phyloP scores from a whole-genome alignment of 2,888 invertebrate species.

The Galeruca laticollis region DNA sequence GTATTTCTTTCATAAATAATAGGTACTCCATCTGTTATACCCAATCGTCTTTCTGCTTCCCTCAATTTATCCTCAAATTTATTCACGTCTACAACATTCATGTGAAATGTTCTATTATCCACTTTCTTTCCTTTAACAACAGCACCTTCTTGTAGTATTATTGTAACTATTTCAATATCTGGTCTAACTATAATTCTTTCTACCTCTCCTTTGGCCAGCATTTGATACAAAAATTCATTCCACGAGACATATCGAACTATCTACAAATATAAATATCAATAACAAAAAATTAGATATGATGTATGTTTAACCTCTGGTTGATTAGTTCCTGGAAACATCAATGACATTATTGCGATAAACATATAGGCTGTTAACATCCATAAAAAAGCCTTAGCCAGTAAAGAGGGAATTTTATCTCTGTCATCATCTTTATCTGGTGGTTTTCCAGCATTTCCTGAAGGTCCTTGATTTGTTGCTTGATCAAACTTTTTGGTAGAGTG shows the following conservation, averaged over 20 bases:
- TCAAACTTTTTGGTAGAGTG: slow-evolving; percentile 53
- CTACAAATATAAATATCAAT: slow-evolving; percentile 61
- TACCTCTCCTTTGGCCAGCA: slow-evolving; percentile 95
- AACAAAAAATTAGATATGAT: neutral
- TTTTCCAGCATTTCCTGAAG: slow-evolving; percentile 51
- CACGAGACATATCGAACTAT: slow-evolving; percentile 87
- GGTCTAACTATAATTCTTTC: slow-evolving; percentile 87
- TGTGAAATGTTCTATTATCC: slow-evolving; percentile 78
- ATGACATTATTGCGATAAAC: slow-evolving; percentile 78
- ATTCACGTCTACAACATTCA: slow-evolving; percentile 87
- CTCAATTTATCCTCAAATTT: slow-evolving; percentile 92
- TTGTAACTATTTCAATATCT: slow-evolving; percentile 86
- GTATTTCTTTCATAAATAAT: slow-evolving; percentile 86
- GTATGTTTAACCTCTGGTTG: slow-evolving; percentile 76
- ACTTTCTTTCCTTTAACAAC: slow-evolving; percentile 84
- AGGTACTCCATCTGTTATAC: slow-evolving; percentile 85
- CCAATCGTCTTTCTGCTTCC: slow-evolving; percentile 83
- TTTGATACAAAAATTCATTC: slow-evolving; percentile 96
- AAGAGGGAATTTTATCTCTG: slow-evolving; percentile 77
- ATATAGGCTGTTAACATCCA: slow-evolving; percentile 85
- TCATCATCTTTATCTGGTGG: slow-evolving; percentile 69
- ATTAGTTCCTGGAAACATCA: slow-evolving; percentile 77
- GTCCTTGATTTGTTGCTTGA: slow-evolving; percentile 48
- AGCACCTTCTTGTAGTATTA: slow-evolving; percentile 87
- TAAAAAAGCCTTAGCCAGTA: slow-evolving; percentile 81